These are phyloP conservation scores for Corvus moneduloides DNA, from an alignment of 2,113 vertebrate species.

Conservation along the genomic window DNA sequence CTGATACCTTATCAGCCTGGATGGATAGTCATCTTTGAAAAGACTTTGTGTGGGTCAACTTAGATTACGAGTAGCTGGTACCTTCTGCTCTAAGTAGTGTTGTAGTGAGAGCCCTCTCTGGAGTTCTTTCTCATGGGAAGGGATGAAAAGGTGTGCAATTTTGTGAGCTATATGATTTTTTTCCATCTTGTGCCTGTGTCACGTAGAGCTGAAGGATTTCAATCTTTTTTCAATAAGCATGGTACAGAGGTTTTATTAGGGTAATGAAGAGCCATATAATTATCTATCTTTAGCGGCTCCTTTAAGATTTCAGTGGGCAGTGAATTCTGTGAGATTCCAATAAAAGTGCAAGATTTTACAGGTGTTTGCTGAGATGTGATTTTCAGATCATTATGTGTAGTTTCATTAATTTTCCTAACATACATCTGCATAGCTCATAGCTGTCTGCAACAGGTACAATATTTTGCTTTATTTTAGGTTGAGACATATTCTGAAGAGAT, in stretches of 20 bases:
- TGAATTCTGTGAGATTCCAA: neutral
- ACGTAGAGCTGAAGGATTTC: neutral
- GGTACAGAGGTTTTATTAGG: neutral
- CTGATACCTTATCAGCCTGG: neutral
- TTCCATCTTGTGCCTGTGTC: neutral
- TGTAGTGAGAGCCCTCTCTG: neutral
- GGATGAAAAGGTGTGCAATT: neutral
- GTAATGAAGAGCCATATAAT: neutral
- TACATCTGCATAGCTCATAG: neutral
- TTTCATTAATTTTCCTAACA: neutral
- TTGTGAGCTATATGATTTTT: neutral
- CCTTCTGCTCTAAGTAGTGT: neutral
- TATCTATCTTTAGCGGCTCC: neutral
- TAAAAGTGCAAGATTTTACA: neutral
- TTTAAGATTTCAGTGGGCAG: neutral
- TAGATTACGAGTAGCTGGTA: neutral
- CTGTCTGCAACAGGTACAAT: neutral
- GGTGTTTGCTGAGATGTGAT: neutral
- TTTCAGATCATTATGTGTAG: neutral
- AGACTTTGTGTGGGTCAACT: neutral
- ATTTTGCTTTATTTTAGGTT: neutral
- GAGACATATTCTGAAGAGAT: neutral
- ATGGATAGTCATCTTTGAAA: neutral
- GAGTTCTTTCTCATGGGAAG: neutral
- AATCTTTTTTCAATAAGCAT: neutral